Evolutionary conservation across 2,888 invertebrate genomes (phyloP).

Genomic region (Drosophila suboccidentalis): DNA sequence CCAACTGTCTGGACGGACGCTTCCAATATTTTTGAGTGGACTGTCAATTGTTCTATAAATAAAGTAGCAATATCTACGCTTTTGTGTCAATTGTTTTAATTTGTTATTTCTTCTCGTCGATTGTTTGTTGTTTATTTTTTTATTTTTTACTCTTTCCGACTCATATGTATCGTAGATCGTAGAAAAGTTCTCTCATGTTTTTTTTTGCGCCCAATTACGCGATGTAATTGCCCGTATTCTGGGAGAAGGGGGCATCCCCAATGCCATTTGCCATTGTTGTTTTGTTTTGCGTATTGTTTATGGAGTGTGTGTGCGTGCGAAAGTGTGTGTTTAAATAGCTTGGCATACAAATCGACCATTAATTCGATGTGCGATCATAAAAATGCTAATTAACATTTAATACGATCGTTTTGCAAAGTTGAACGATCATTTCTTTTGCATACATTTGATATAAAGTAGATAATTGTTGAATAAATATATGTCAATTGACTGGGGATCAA

Average conservation of each 20-base stretch:
- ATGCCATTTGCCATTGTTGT: conserved; percentile 48
- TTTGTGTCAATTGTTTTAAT: conserved; percentile 64
- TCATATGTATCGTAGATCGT: not conserved
- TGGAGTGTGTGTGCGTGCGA: conserved; percentile 41
- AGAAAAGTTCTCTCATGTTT: conserved; percentile 8
- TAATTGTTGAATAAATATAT: conserved; percentile 31
- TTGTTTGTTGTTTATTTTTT: conserved; percentile 9
- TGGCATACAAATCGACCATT: conserved; percentile 67
- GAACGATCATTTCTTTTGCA: conserved; percentile 38
- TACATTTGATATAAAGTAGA: conserved; percentile 21
- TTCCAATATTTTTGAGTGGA: conserved; percentile 62
- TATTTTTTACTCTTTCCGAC: not conserved
- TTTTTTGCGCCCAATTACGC: conserved; percentile 56
- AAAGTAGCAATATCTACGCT: conserved; percentile 46
- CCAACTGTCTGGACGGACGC: conserved; percentile 15
- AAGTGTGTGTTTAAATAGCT: conserved; percentile 36
- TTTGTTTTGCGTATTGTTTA: conserved; percentile 24
- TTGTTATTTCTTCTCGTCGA: conserved; percentile 32
- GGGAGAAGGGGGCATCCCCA: conserved; percentile 34
- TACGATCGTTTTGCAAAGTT: conserved; percentile 52
- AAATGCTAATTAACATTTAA: conserved; percentile 72
- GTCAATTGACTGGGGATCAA: conserved; percentile 30
- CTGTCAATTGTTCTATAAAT: conserved; percentile 77
- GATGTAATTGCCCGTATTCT: conserved; percentile 45
- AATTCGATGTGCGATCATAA: conserved; percentile 61